Percentiles rank a stretch among this genome's conserved stretches.
These are phyloP conservation scores for Oxygymnocypris stewartii DNA, from an alignment of 2,113 vertebrate genomes.

Conservation along the genomic window DNA sequence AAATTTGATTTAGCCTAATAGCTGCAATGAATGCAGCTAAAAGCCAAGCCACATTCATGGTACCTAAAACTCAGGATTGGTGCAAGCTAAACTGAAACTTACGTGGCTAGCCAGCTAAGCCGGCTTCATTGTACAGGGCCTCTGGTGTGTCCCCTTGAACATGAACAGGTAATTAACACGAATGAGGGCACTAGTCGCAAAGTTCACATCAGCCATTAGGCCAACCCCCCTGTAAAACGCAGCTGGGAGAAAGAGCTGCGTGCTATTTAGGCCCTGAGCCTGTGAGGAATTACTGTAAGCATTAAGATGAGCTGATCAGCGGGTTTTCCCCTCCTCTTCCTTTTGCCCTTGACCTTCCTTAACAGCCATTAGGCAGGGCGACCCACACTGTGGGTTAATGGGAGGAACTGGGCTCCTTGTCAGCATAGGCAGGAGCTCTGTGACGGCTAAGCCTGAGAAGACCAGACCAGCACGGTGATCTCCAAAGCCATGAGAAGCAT, in stretches of 20 bases:
- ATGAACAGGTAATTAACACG: conserved; percentile 38
- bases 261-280: conserved; percentile 57
- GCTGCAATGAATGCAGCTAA: too few species aligned
- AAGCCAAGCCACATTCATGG: too few species aligned
- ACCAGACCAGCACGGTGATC: background rate
- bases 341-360: conserved; percentile 55
- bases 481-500: background rate
- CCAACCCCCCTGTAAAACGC: conserved; percentile 10
- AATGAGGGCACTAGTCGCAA: conserved; percentile 39
- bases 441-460: background rate
- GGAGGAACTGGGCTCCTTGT: background rate
- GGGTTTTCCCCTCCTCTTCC: conserved; percentile 16
- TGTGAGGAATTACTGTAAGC: conserved; percentile 59
- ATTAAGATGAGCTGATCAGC: conserved; percentile 61
- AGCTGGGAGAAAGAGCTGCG: conserved; percentile 35
- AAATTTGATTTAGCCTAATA: too few species aligned
- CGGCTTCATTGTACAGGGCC: too few species aligned
- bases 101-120: too few species aligned
- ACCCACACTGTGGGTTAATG: conserved; percentile 7
- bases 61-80: too few species aligned
- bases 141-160: background rate
- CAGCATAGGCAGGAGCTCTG: background rate
- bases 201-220: conserved; percentile 26
- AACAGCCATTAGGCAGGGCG: conserved; percentile 16
- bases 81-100: too few species aligned